Base-by-base conservation (phyloP, 2,888 invertebrate genomes). In the Ennomos quercinarius region DNA sequence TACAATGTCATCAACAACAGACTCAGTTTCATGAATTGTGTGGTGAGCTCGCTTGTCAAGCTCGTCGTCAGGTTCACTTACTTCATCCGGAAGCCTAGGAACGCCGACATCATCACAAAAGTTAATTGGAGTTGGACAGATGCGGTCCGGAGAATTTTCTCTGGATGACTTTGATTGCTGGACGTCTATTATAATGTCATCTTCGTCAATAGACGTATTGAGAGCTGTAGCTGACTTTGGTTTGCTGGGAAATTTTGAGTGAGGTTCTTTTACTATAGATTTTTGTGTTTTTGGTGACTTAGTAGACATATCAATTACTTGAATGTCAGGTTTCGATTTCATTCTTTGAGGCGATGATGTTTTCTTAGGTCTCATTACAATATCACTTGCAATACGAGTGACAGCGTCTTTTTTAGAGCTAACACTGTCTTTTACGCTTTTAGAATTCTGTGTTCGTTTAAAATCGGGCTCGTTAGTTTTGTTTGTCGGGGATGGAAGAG, bases 51-150 rank as follows among this genome's bases (percentile, higher is more conserved):
- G 80, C 61, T 80, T 87, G 11, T 76, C 80, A 10, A 89, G 87
- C 38, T 94, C 94, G 72, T 96, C 96, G 66, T 96, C 96, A 0
- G 96, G 96, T 80, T 96, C 96, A 71, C 93, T 94, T 0, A 96
- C 95, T 73, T 94, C 94, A 79, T 96, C 96, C 0, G 96, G 96
- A 76, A 95, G 96, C 55, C 96, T 93, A 3, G 95, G 95, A 53
- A 93, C 93, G 47, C 94, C 94, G 1, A 93, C 92, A 61, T 94
- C 94, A 47, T 94, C 94, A 48, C 90, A 87, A 8, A 94, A 92
- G 40, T 93, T 93, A 5, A 95, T 93, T 0, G 95, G 95, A 9
- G 94, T 94, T 0, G 95, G 95, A 71, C 95, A 95, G 55, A 95
- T 94, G 61, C 95, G 93, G 75, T 96, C 95, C 0, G 96, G 96